Evolutionary conservation across 1,140 invertebrate species (phyloP), one percentile per base, ranked within the genome.

Genomic region (Hylaeus anthracinus): DNA sequence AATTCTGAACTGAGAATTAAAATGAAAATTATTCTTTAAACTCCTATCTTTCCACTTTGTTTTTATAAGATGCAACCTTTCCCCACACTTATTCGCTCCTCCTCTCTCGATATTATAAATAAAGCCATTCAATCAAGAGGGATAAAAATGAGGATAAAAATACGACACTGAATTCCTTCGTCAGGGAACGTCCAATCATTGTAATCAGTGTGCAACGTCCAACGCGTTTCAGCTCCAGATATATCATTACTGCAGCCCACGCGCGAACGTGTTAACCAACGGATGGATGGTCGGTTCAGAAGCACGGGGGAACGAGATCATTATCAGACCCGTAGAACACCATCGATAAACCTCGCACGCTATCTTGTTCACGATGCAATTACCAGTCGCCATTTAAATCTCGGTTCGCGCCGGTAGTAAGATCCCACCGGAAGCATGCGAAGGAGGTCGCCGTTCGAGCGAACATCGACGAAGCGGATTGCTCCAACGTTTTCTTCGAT

Each of bases 401-500:
- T 48, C 48, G 71, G 53, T 73, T 41, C 45, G 15, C 64, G 15
- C 9, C 56, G 45, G 45, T 58, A 77, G 63, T 55, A 26, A 41
- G 83, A 85, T 66, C 45, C 14, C 41, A 51, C 12, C 72, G 63
- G 78, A 72, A 80, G 15, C 64, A 43, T 45, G 45, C 56, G 37
- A 26, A 48, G 65, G 56, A 15, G 37, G 53, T 37, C 51, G 43
- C 55, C 64, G n/a, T 41, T 41, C 15, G 5, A 48, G 67, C 56
- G 65, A 86, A 79, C 79, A 86, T 86, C 84, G 72, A 83, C 56
- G 76, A 26, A 78, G 71, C 79, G 81, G 83, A 85, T 85, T 85
- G 78, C 78, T 71, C 43, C 53, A 56, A 45, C 61, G 55, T 64
- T 84, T 84, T 60, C 73, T 70, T 70, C 73, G 72, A 77, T 67